Percentiles rank a stretch among this genome's conserved stretches.
Conservation (phyloP, 1,140 invertebrate genomes). For the Drosophila melanica region DNA sequence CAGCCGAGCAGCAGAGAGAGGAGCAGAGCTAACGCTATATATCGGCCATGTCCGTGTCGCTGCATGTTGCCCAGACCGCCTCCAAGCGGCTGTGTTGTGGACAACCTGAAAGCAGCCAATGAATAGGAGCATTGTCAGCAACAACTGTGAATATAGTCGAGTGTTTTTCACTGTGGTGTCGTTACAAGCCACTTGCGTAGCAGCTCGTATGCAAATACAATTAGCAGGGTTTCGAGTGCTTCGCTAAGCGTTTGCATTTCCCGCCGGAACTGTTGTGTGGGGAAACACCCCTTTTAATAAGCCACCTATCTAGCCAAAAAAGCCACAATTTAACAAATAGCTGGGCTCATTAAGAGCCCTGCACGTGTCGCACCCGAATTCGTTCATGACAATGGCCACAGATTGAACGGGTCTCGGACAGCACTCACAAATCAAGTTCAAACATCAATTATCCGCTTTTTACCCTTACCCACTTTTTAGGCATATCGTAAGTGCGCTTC, state of each 20-base stretch:
- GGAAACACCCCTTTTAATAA: background rate
- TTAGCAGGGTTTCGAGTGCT: constrained; percentile 24
- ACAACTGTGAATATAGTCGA: constrained; percentile 19
- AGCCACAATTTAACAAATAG: constrained; percentile 1
- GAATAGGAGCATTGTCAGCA: constrained; percentile 33
- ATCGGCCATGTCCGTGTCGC: constrained; percentile 14
- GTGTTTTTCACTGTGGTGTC: constrained; percentile 13
- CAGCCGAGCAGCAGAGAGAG: background rate
- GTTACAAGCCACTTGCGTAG: constrained; percentile 14
- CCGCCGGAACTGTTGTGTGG: constrained; percentile 33
- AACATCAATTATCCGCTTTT: constrained; percentile 62
- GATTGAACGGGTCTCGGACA: constrained; percentile 14
- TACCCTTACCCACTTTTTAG: constrained; percentile 25
- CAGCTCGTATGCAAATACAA: constrained; percentile 33
- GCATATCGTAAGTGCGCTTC: constrained; percentile 54
- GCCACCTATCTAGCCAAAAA: background rate
- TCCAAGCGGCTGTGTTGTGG: too few species aligned
- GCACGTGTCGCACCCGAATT: constrained; percentile 15
- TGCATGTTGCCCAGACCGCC: constrained; percentile 17
- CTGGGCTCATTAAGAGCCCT: constrained; percentile 9
- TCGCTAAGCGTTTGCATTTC: constrained; percentile 20
- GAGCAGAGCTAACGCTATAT: background rate
- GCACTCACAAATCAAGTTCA: constrained; percentile 50
- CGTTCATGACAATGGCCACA: constrained; percentile 19
- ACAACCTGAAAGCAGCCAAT: constrained; percentile 25